Evolutionary conservation across 2,797 vertebrate genomes (phyloP).

Genomic region (Myotis vivesi): DNA sequence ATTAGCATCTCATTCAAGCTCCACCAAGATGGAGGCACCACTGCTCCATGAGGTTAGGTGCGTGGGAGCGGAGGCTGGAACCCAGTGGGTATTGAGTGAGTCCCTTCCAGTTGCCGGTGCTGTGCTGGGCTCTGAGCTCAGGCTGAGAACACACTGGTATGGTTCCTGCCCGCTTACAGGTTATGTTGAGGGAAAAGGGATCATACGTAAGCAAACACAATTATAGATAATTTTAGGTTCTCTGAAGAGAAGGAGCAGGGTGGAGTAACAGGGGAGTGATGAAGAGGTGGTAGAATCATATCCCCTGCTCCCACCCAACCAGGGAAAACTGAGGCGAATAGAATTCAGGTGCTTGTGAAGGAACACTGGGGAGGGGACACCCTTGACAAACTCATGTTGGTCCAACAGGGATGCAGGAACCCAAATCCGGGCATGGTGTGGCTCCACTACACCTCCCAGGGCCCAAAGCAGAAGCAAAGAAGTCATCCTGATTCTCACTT

Average conservation of each 20-base stretch:
- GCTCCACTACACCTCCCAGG: neutral
- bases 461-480: neutral
- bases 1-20: constrained; percentile 12
- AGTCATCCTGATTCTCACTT: neutral
- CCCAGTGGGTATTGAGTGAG: accelerated
- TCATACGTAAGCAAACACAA: neutral
- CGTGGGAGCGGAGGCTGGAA: neutral
- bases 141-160: neutral
- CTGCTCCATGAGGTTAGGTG: neutral
- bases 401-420: neutral
- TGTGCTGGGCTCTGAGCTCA: neutral
- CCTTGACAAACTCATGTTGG: neutral
- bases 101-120: neutral
- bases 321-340: neutral
- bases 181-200: neutral
- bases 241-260: neutral
- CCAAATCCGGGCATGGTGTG: neutral
- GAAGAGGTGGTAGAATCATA: neutral
- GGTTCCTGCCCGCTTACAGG: neutral
- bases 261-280: neutral
- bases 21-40: neutral
- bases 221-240: neutral
- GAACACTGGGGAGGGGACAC: accelerated
- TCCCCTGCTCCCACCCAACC: neutral
- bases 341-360: neutral